Conservation (phyloP, 2,888 invertebrate species). For the Oscheius onirici region DNA sequence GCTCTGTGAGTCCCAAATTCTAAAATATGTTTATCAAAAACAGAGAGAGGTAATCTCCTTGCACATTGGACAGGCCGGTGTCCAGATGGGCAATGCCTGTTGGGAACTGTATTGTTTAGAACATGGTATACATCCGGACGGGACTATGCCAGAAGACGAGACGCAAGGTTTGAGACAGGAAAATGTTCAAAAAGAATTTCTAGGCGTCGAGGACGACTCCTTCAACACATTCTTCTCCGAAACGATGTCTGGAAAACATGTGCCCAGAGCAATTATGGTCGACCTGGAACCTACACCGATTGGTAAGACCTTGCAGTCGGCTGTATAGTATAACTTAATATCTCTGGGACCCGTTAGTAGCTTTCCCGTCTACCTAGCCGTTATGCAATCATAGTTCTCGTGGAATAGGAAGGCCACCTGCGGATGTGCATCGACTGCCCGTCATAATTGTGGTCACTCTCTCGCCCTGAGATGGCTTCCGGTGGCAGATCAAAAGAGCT, state of each 20-base stretch:
- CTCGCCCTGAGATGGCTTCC: neutral
- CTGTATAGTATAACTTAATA: no score
- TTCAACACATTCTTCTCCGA: slow-evolving; percentile 85
- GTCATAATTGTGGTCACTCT: neutral
- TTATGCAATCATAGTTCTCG: neutral
- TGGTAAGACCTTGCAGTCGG: no score
- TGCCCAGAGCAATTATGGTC: slow-evolving; percentile 63
- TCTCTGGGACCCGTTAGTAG: no score
- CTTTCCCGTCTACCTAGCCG: neutral
- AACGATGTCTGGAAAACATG: slow-evolving; percentile 80
- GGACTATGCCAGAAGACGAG: slow-evolving; percentile 61
- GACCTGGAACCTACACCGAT: slow-evolving; percentile 65
- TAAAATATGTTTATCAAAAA: neutral
- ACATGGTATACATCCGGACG: slow-evolving; percentile 75
- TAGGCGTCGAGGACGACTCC: slow-evolving; percentile 80
- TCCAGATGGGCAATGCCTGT: slow-evolving; percentile 75
- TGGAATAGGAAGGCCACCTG: neutral
- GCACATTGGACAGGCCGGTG: slow-evolving; percentile 68
- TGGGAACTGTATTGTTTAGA: slow-evolving; percentile 77
- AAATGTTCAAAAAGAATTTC: neutral
- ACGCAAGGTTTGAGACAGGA: slow-evolving; percentile 33
- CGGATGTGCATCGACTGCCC: neutral
- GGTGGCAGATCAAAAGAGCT: no score
- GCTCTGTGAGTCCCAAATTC: slow-evolving; percentile 39
- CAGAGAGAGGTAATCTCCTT: slow-evolving; percentile 67